Percentiles rank a stretch among this genome's conserved stretches.
Evolutionary conservation across 1,140 invertebrate genomes (phyloP).

Genomic region (Chironomus striatipennis): DNA sequence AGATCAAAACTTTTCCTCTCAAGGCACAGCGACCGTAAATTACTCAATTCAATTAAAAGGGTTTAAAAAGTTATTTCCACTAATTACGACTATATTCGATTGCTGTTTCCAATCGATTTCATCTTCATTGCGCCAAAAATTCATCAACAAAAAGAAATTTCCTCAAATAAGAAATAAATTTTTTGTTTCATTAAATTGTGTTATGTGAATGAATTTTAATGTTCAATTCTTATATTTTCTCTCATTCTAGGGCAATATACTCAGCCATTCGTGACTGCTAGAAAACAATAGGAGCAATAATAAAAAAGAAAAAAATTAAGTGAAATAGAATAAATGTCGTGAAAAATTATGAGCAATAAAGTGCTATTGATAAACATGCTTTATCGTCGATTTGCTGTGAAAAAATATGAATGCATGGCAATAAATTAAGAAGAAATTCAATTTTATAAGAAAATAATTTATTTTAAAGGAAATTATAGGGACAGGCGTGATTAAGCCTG

Average conservation of each 20-base stretch:
- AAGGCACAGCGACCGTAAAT: not conserved
- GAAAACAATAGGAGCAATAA: not conserved
- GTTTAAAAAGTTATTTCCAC: conserved; percentile 5
- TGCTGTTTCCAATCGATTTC: not conserved
- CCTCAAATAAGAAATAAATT: not conserved
- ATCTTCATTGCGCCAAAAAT: not conserved
- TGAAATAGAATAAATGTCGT: not conserved
- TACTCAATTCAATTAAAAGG: conserved; percentile 12
- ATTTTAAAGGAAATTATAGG: not conserved
- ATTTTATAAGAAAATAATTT: not conserved
- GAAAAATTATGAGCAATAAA: conserved; percentile 14
- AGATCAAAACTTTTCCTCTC: not conserved
- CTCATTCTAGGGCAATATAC: too few relatives aligned
- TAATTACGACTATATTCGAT: not conserved
- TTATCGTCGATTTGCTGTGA: not conserved
- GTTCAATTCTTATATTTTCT: too few relatives aligned
- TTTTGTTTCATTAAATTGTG: too few relatives aligned
- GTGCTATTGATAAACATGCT: conserved; percentile 7
- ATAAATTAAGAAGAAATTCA: not conserved
- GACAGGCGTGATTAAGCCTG: not conserved
- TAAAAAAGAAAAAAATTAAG: not conserved
- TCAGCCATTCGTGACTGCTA: too few relatives aligned
- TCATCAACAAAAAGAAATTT: not conserved
- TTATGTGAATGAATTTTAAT: too few relatives aligned
- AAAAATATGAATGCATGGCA: not conserved